Conservation (phyloP, 2,797 vertebrate species). For the Poeciliopsis turneri region DNA sequence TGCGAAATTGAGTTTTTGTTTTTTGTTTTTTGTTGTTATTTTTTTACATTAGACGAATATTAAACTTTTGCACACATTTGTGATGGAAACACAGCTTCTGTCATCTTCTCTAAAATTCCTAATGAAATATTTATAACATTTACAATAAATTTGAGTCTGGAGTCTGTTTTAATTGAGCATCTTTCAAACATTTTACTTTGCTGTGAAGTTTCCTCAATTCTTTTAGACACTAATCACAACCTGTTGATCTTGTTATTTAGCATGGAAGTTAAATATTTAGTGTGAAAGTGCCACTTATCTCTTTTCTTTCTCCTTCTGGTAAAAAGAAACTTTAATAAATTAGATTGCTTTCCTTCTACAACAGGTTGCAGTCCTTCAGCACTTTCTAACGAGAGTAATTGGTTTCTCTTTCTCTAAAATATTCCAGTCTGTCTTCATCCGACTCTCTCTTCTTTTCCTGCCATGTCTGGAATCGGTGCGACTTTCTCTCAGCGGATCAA, state of each 20-base stretch:
- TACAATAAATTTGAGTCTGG: neutral
- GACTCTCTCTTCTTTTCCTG: conserved; percentile 16
- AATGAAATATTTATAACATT: neutral
- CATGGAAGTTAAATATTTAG: neutral
- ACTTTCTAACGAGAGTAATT: neutral
- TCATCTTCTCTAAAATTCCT: neutral
- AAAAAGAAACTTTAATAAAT: neutral
- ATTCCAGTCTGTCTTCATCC: neutral
- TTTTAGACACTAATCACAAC: neutral
- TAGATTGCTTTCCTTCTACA: neutral
- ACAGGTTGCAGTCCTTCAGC: neutral
- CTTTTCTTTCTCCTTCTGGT: neutral
- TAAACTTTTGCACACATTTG: no score
- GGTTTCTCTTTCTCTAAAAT: neutral
- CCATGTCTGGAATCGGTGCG: conserved; percentile 20
- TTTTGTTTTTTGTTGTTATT: no score
- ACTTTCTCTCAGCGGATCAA: conserved; percentile 67
- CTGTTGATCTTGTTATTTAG: neutral
- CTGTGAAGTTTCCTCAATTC: neutral
- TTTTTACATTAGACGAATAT: no score
- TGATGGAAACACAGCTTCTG: neutral
- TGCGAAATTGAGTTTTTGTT: no score
- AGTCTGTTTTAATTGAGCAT: neutral
- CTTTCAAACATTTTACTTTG: neutral
- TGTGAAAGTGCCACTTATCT: neutral